Evolutionary conservation across 2,888 invertebrate species (phyloP).

Genomic region (Toxonevra muliebris): DNA sequence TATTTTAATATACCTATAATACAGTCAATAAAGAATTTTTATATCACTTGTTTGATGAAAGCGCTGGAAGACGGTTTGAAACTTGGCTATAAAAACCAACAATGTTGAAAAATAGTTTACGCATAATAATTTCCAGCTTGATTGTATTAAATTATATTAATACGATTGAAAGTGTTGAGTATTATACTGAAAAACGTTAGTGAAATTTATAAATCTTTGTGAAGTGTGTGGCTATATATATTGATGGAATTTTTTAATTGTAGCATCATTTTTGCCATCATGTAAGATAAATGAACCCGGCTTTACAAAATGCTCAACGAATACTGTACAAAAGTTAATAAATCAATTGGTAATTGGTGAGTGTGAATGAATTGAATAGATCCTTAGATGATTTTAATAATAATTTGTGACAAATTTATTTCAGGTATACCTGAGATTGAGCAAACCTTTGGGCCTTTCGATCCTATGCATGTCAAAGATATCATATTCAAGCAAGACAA

Average conservation of each 20-base stretch:
- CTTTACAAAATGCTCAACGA: conserved; percentile 74
- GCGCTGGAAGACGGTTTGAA: not conserved
- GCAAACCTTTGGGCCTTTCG: conserved; percentile 68
- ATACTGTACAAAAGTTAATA: conserved; percentile 68
- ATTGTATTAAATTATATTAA: conserved; percentile 9
- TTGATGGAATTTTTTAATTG: conserved; percentile 49
- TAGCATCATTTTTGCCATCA: conserved; percentile 74
- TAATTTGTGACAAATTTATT: not conserved
- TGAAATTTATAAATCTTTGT: not conserved
- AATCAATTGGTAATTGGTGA: conserved; percentile 67
- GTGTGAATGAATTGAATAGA: not conserved
- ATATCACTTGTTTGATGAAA: not conserved
- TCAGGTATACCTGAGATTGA: conserved; percentile 54
- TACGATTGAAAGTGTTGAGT: conserved; percentile 41
- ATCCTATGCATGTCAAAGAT: conserved; percentile 72
- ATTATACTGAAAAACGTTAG: conserved; percentile 49
- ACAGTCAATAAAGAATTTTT: too few relatives aligned
- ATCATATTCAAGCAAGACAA: conserved; percentile 75
- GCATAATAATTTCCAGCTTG: conserved; percentile 25
- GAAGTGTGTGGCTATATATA: too few relatives aligned
- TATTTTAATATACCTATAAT: too few relatives aligned
- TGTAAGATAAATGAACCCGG: conserved; percentile 72
- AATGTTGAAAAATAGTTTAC: conserved; percentile 6
- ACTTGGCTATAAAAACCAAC: not conserved
- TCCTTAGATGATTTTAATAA: too few relatives aligned